Base-by-base conservation (phyloP, 35 echinoderm and acorn worm genomes). In the Apostichopus californicus region DNA sequence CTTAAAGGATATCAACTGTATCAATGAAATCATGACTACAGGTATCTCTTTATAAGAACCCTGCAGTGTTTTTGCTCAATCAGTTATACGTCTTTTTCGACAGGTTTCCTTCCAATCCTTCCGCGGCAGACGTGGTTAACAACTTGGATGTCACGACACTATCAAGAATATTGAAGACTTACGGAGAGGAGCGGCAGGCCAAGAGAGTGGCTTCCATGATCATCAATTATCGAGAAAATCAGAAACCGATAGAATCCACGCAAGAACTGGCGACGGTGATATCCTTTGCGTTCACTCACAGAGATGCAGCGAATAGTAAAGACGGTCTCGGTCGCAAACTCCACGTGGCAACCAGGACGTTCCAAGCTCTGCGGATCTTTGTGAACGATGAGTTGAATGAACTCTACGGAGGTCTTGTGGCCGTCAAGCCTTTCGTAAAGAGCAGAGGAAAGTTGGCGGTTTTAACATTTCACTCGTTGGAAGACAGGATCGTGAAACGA, bases 361-460 rank as follows among this genome's bases (percentile, higher is more conserved):
- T 98, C 81, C 94, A 96, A 57, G 96, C 93, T 24, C 56, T 98
- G 68, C 21, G 94, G 71, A 98, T 98, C 63, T 98, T 98, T 91
- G 96, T 98, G 15, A 98, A 98, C 79, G 95, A 98, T 87, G 96
- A 98, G 59, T 77, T 96, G 54, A 92, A 98, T 71, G 96, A 98
- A 80, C 78, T 98, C 0, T 73, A 78, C 80, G 20, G 66, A 5
- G 96, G 92, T 15, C 70, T 98, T 9, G 78, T 96, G 55, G 63
- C 66, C 6, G 73, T 84, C 4, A 80, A 92, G 61, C 77, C 90
- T 18, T 88, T 93, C 53, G 17, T 98, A 34, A 93, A 78, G 84
- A 91, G 86, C 6, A 95, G 94, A 68, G 96, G 96, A 0, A 98
- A 90, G 57, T 80, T 98, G 72, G 96, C 93, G 12, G 91, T 94